Conservation (phyloP, 2,797 vertebrate species). For the Pyrocephalus nanus region DNA sequence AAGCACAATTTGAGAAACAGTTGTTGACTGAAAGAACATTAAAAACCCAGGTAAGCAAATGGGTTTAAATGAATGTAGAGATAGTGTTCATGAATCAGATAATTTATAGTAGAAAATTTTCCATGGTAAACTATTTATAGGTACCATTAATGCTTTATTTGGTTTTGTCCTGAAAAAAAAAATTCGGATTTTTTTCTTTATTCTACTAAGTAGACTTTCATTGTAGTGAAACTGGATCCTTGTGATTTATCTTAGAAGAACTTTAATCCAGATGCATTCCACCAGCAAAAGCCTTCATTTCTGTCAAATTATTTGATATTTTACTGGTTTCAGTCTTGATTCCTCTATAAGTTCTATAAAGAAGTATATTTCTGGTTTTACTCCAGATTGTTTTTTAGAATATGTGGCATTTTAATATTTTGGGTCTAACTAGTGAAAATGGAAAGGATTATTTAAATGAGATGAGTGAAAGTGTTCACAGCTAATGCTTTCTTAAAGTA, state of each 20-base stretch:
- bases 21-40: conserved; percentile 92
- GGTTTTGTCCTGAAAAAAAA: neutral
- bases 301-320: neutral
- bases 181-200: fast-evolving
- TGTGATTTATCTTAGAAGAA: neutral
- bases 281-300: neutral
- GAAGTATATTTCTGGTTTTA: neutral
- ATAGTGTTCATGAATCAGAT: neutral
- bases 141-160: neutral
- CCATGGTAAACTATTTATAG: neutral
- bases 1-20: conserved; percentile 91
- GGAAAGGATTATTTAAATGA: neutral
- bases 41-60: conserved; percentile 88
- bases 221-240: neutral
- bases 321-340: neutral
- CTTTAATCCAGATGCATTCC: neutral
- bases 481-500: neutral
- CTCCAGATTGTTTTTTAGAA: neutral
- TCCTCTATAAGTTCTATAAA: neutral
- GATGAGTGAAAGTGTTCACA: neutral
- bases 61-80: neutral
- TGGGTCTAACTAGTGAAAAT: neutral
- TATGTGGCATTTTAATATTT: neutral
- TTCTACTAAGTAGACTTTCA: neutral
- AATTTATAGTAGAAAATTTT: neutral